These are phyloP conservation scores for Stercorarius parasiticus DNA, from an alignment of 2,113 vertebrate genomes.

Conservation along the genomic window DNA sequence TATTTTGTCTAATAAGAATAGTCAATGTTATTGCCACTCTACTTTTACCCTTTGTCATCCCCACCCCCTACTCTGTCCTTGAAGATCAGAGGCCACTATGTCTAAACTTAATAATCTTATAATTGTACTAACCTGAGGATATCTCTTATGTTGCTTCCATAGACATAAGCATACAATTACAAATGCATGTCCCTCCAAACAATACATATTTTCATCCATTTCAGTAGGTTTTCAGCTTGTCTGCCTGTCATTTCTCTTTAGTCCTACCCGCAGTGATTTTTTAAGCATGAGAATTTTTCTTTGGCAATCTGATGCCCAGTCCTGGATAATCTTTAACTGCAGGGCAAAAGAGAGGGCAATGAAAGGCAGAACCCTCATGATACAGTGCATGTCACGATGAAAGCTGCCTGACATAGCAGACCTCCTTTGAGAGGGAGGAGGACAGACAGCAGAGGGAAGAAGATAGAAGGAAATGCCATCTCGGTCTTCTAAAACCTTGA, in stretches of 20 bases:
- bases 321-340: not conserved
- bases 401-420: not conserved
- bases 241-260: not conserved
- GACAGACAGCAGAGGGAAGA: not conserved
- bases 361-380: not conserved
- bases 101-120: not conserved
- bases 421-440: not conserved
- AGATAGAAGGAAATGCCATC: not conserved
- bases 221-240: not conserved
- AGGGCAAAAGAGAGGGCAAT: not conserved
- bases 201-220: not conserved
- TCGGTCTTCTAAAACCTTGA: not conserved
- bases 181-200: not conserved
- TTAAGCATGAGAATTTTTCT: not conserved
- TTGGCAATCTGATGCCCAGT: not conserved
- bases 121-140: not conserved
- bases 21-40: not conserved
- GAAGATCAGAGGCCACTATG: not conserved
- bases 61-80: not conserved
- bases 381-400: not conserved
- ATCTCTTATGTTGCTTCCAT: not conserved
- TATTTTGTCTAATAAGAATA: not conserved
- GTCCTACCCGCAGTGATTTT: not conserved
- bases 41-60: not conserved
- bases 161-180: not conserved